Evolutionary conservation across 2,113 vertebrate genomes (phyloP).

Genomic region (Ginglymostoma cirratum): DNA sequence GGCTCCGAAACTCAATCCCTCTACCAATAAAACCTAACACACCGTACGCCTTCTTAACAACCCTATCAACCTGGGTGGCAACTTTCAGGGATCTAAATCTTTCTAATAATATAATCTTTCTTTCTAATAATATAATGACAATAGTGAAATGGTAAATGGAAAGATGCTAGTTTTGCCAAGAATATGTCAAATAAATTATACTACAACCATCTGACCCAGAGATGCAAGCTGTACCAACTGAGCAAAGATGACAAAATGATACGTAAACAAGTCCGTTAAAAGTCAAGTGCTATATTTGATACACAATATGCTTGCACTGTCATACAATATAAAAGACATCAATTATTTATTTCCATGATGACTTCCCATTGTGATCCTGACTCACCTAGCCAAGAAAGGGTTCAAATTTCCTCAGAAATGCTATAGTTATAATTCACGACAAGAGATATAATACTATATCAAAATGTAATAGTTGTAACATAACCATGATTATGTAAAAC

Average conservation of each 20-base stretch:
- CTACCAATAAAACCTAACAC: no score
- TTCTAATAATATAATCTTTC: no score
- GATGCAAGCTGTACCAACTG: background rate
- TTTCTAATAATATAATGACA: background rate
- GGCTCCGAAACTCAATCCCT: no score
- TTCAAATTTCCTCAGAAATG: background rate
- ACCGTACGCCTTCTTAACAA: no score
- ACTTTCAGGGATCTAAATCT: no score
- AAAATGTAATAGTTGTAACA: background rate
- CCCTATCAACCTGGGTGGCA: no score
- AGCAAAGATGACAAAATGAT: background rate
- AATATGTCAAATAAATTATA: background rate
- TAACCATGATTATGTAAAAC: background rate
- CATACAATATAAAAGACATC: background rate
- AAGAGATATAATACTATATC: background rate
- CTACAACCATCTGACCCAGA: background rate
- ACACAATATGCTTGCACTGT: background rate
- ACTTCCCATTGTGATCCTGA: background rate
- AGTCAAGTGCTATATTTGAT: background rate
- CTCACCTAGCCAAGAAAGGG: background rate
- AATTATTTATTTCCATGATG: background rate
- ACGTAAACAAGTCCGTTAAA: background rate
- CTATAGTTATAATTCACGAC: background rate
- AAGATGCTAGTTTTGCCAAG: no score
- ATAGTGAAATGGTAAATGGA: no score